Evolutionary conservation across 2,797 vertebrate species (phyloP).

Genomic region (Tolypeutes matacus): DNA sequence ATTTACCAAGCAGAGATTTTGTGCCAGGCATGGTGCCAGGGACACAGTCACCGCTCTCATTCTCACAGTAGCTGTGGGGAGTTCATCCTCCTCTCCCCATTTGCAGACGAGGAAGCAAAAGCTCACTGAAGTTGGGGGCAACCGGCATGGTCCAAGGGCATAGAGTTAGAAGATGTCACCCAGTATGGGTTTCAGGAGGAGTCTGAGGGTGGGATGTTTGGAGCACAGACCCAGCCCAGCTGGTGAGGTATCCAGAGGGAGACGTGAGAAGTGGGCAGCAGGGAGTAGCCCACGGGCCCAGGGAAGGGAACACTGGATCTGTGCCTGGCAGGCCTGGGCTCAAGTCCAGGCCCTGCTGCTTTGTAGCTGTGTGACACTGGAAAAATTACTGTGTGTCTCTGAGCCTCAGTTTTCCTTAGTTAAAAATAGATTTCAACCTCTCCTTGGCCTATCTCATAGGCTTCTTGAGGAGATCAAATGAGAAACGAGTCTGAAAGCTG

Average conservation of each 20-base stretch:
- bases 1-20: background rate
- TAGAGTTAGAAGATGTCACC: background rate
- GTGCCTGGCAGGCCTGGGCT: background rate
- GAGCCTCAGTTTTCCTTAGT: background rate
- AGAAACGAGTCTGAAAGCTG: background rate
- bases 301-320: too few relatives aligned
- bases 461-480: background rate
- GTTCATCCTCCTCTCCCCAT: too few relatives aligned
- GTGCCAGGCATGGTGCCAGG: rapidly evolving
- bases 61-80: background rate
- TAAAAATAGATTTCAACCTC: background rate
- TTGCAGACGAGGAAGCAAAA: background rate
- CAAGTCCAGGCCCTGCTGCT: too few relatives aligned
- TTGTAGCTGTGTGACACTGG: background rate
- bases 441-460: background rate
- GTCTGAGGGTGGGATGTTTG: background rate
- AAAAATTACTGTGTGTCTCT: background rate
- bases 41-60: background rate
- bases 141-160: background rate
- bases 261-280: background rate
- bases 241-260: background rate
- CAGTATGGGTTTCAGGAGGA: background rate
- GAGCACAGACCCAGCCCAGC: background rate
- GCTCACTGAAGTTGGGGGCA: background rate
- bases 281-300: rapidly evolving